Evolutionary conservation across 2,888 invertebrate species (phyloP).

Genomic region (Drosophila nr. perissopoda): DNA sequence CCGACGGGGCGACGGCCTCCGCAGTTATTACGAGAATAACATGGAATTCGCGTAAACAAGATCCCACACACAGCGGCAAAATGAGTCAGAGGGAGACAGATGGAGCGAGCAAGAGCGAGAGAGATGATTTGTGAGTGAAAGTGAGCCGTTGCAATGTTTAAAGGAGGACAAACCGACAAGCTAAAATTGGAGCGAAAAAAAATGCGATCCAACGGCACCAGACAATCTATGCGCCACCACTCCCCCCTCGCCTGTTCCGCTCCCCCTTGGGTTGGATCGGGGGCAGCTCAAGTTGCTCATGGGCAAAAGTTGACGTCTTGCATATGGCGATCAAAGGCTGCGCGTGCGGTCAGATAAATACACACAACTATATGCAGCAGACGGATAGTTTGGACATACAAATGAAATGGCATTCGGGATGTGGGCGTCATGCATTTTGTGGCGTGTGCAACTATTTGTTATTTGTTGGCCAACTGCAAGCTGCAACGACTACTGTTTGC

Average conservation of each 20-base stretch:
- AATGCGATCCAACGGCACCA: conserved; percentile 41
- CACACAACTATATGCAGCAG: conserved; percentile 41
- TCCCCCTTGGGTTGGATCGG: background rate
- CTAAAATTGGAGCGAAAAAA: conserved; percentile 68
- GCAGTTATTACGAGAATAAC: conserved; percentile 58
- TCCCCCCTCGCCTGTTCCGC: background rate
- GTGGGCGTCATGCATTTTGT: conserved; percentile 72
- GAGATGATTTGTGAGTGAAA: conserved; percentile 39
- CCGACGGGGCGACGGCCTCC: conserved; percentile 71
- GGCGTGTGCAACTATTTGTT: conserved; percentile 66
- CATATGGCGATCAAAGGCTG: conserved; percentile 71
- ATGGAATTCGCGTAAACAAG: conserved; percentile 71
- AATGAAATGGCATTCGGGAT: conserved; percentile 15
- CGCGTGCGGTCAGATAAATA: conserved; percentile 69
- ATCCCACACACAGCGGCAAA: conserved; percentile 38
- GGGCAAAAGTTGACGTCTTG: conserved; percentile 66
- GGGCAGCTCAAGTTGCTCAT: conserved; percentile 57
- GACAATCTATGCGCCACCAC: conserved; percentile 18
- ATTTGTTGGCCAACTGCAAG: conserved; percentile 53
- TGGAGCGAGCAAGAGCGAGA: background rate
- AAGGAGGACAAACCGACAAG: conserved; percentile 43
- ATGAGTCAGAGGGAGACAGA: conserved; percentile 3
- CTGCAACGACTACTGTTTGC: conserved; percentile 52
- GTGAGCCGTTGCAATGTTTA: conserved; percentile 52
- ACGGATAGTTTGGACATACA: conserved; percentile 8